Conservation (phyloP, 2,888 invertebrate species). For the Halictus quadricinctus region DNA sequence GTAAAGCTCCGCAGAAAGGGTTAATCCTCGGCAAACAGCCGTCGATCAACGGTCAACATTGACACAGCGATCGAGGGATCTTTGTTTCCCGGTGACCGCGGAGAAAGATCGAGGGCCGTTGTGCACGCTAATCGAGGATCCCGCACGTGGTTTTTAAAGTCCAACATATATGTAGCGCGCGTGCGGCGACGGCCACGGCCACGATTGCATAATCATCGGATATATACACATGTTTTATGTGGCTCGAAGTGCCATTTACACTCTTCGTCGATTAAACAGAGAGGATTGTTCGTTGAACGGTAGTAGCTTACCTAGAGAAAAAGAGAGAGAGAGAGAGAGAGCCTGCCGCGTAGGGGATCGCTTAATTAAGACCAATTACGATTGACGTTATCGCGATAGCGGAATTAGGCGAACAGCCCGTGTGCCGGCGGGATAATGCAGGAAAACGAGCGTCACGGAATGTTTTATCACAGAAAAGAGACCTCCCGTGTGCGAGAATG, state of each 20-base stretch:
- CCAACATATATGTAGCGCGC: slow-evolving; percentile 16
- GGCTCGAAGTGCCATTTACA: neutral
- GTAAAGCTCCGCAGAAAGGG: neutral
- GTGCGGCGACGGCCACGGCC: neutral
- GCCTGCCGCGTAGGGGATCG: neutral
- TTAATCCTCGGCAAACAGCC: neutral
- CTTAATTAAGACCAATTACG: slow-evolving; percentile 6
- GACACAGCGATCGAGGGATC: neutral
- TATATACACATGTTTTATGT: neutral
- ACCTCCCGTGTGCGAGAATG: neutral
- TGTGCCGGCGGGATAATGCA: neutral
- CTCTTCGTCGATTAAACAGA: neutral
- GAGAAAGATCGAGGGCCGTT: neutral
- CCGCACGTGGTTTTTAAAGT: slow-evolving; percentile 28
- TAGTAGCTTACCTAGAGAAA: neutral
- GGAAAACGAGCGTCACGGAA: slow-evolving; percentile 4
- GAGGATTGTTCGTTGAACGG: neutral
- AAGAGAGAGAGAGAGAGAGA: neutral
- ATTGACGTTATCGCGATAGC: slow-evolving; percentile 5
- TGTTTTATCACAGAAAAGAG: neutral
- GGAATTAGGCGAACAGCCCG: neutral
- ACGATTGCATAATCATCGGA: slow-evolving; percentile 12
- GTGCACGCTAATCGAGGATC: neutral
- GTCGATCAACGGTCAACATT: neutral
- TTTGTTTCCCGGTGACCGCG: neutral